These are phyloP conservation scores for Aspidoscelis tigris DNA, from an alignment of 2,113 vertebrate genomes.

Conservation along the genomic window DNA sequence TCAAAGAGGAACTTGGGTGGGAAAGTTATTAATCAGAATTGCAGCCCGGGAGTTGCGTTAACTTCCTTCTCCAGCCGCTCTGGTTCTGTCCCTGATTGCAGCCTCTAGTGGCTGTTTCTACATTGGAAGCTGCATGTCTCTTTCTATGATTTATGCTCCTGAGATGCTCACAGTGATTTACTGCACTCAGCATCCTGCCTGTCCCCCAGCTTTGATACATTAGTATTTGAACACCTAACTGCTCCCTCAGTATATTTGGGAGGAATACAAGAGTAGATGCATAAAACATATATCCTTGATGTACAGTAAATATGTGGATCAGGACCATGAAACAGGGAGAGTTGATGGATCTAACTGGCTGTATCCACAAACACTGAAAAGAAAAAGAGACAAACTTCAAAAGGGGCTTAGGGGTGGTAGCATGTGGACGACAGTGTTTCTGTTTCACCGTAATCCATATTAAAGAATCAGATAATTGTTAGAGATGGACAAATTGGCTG, in stretches of 20 bases:
- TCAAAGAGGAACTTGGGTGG: not conserved
- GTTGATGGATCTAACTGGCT: too few species aligned
- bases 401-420: too few species aligned
- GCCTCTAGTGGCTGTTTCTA: not conserved
- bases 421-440: too few species aligned
- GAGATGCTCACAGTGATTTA: not conserved
- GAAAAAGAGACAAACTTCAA: too few species aligned
- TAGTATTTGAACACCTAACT: not conserved
- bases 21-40: not conserved
- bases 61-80: not conserved
- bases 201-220: not conserved
- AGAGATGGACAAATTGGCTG: too few species aligned
- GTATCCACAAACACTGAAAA: too few species aligned
- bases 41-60: not conserved
- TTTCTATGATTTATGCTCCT: conserved; percentile 19
- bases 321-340: too few species aligned
- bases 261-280: not conserved
- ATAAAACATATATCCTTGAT: conserved; percentile 21
- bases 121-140: not conserved
- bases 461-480: too few species aligned
- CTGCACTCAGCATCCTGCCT: too few species aligned
- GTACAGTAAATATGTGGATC: too few species aligned
- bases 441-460: too few species aligned
- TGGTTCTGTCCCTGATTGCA: not conserved
- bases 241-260: not conserved